phyloP scores from a whole-genome alignment of 2,888 invertebrate species.

The Macropis europaea region DNA sequence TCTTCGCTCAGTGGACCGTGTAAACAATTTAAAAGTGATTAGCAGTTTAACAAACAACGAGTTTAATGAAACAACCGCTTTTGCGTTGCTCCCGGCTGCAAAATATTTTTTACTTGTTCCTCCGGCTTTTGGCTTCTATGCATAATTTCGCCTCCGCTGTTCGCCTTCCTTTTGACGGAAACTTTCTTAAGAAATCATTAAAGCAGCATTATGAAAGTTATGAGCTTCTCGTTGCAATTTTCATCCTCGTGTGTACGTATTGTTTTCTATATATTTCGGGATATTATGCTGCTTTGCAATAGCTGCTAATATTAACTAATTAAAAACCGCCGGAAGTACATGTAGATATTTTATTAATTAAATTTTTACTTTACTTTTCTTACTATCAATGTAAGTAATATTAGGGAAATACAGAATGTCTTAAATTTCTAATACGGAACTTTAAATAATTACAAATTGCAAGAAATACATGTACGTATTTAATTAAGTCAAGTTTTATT shows the following conservation, averaged over 20 bases:
- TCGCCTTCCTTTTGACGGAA: slow-evolving; percentile 13
- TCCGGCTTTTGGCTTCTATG: background rate
- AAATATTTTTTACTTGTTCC: slow-evolving; percentile 33
- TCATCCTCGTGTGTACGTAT: background rate
- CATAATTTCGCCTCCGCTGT: background rate
- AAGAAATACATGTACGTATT: no score
- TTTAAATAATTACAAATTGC: no score
- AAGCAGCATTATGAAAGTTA: slow-evolving; percentile 23
- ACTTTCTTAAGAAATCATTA: slow-evolving; percentile 34
- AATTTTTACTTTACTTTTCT: no score
- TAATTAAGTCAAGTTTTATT: no score
- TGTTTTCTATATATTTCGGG: background rate
- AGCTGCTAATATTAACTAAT: no score
- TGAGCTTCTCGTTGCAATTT: slow-evolving; percentile 15
- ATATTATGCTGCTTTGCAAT: no score
- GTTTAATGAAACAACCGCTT: slow-evolving; percentile 31
- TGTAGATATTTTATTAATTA: no score
- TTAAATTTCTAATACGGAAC: no score
- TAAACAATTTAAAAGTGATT: slow-evolving; percentile 49
- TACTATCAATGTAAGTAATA: no score
- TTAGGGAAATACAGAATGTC: no score
- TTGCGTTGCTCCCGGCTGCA: background rate
- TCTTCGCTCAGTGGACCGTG: slow-evolving; percentile 10
- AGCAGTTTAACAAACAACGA: slow-evolving; percentile 39
- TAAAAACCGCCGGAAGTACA: no score